These are phyloP conservation scores for Rhamphomyia laevipes DNA, from an alignment of 2,888 invertebrate species.

Conservation along the genomic window DNA sequence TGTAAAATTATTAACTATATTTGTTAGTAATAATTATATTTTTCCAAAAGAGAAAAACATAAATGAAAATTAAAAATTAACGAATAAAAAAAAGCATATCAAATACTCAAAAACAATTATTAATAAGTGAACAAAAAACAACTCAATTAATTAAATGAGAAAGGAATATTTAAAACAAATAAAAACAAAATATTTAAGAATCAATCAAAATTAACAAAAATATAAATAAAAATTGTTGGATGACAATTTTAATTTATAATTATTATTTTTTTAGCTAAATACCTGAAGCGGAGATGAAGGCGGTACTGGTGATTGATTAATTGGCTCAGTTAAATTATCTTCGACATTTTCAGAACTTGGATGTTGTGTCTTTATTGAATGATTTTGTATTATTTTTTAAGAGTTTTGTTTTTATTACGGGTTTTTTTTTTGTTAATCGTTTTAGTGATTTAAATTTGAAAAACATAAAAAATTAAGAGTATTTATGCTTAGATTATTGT, in stretches of 20 bases:
- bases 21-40: background rate
- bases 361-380: conserved; percentile 25
- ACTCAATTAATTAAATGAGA: background rate
- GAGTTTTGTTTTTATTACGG: conserved; percentile 18
- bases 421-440: background rate
- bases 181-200: conserved; percentile 4
- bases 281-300: conserved; percentile 34
- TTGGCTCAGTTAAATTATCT: conserved; percentile 26
- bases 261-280: conserved; percentile 13
- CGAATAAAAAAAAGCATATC: background rate
- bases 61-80: background rate
- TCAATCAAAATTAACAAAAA: conserved; percentile 7
- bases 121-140: background rate
- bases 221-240: background rate
- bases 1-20: conserved; percentile 14
- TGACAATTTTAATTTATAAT: background rate
- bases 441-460: no score
- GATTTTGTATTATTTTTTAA: conserved; percentile 12
- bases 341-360: conserved; percentile 38
- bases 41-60: background rate
- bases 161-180: conserved; percentile 4
- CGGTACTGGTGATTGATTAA: conserved; percentile 25
- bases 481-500: no score
- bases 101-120: background rate
- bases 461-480: no score